Evolutionary conservation across 2,113 vertebrate species (phyloP).

Genomic region (Gnathonemus longibarbis): DNA sequence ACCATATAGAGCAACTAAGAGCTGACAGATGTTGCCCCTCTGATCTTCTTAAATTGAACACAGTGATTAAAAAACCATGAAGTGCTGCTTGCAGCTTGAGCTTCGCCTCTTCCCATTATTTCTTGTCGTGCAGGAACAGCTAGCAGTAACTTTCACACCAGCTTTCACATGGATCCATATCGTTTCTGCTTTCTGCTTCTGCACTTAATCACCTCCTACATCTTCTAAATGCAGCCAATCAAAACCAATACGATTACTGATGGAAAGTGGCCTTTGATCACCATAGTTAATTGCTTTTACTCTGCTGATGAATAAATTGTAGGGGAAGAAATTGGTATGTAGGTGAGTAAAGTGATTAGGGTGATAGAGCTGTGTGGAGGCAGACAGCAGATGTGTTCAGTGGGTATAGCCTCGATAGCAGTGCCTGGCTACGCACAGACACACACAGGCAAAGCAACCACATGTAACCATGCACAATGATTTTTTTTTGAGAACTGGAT

Average conservation of each 20-base stretch:
- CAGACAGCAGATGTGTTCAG: neutral
- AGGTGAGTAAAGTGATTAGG: neutral
- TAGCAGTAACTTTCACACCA: neutral
- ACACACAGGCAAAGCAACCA: neutral
- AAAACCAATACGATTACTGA: neutral
- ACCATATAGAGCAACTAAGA: neutral
- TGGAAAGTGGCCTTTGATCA: neutral
- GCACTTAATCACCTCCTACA: neutral
- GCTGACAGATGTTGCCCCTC: neutral
- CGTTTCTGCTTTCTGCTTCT: neutral
- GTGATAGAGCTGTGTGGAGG: conserved; percentile 4
- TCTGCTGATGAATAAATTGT: neutral
- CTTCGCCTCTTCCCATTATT: neutral
- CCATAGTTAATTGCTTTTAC: neutral
- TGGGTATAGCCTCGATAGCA: neutral
- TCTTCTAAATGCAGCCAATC: neutral
- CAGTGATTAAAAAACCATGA: neutral
- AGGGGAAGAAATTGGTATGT: neutral
- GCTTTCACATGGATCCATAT: neutral
- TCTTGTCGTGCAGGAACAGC: neutral
- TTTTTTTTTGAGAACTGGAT: conserved; percentile 3
- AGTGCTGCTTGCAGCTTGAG: neutral
- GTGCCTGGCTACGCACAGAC: neutral
- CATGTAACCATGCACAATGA: conserved; percentile 14
- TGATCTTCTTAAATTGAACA: neutral